Conservation (phyloP, 2,888 invertebrate species). For the Hoplodrina ambigua region DNA sequence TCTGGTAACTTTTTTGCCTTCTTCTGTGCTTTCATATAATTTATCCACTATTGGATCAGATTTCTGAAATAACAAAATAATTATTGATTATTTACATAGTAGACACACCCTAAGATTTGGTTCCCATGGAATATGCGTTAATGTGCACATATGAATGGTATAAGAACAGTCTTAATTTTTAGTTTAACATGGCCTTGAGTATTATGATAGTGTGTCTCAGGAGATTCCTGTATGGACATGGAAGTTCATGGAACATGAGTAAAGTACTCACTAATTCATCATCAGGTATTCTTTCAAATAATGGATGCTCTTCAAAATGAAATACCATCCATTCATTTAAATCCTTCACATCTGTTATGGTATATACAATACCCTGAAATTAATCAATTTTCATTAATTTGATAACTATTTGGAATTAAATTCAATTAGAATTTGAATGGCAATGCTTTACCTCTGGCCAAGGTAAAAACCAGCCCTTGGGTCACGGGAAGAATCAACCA, state of each 20-base stretch:
- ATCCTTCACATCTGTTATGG: constrained; percentile 99
- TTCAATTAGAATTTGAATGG: background rate
- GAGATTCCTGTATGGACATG: background rate
- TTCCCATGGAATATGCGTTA: no score
- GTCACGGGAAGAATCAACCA: no score
- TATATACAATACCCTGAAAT: constrained; percentile 96
- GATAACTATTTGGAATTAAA: background rate
- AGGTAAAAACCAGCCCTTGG: no score
- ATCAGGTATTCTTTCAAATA: constrained; percentile 94
- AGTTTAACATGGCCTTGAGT: no score
- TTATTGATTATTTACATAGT: no score
- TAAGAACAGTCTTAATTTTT: background rate
- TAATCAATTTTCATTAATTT: constrained; percentile 15
- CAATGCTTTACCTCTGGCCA: no score
- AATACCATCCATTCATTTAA: constrained; percentile 99
- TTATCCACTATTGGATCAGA: constrained; percentile 96
- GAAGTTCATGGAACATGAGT: background rate
- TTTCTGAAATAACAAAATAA: constrained; percentile 88
- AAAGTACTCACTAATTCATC: constrained; percentile 92
- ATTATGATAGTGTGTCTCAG: background rate
- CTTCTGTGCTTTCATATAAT: constrained; percentile 98
- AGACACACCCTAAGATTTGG: no score
- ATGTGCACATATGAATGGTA: background rate
- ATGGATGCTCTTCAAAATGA: constrained; percentile 97
- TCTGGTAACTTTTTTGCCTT: constrained; percentile 99